phyloP scores from a whole-genome alignment of 2,113 vertebrate genomes.

The Elanoides forficatus region DNA sequence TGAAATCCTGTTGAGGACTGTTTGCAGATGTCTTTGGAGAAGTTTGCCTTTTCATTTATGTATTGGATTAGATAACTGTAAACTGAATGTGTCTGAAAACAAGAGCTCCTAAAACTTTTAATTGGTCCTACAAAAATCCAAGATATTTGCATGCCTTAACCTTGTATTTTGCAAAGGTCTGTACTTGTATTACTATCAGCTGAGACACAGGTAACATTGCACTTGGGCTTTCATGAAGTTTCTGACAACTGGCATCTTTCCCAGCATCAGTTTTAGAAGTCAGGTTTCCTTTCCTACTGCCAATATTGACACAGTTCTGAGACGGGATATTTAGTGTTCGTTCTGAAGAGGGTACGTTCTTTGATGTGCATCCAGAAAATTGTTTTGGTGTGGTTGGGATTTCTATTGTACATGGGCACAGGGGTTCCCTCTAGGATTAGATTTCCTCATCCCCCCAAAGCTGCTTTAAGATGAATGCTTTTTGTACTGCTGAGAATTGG shows the following conservation, averaged over 20 bases:
- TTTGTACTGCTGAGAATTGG: conserved; percentile 13
- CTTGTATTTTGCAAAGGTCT: background rate
- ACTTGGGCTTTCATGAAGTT: background rate
- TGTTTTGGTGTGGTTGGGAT: conserved; percentile 34
- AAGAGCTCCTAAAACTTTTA: background rate
- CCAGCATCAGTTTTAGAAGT: background rate
- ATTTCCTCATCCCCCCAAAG: conserved; percentile 40
- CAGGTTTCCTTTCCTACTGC: background rate
- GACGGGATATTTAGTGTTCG: background rate
- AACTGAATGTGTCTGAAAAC: background rate
- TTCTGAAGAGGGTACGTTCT: background rate
- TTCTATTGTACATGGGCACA: background rate
- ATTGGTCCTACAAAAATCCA: background rate
- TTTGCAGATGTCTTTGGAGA: background rate
- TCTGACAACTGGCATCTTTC: background rate
- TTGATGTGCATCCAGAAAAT: conserved; percentile 37
- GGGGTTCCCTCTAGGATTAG: conserved; percentile 16
- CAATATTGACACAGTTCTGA: background rate
- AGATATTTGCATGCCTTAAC: background rate
- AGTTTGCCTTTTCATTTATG: background rate
- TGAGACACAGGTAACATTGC: background rate
- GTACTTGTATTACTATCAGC: rapidly evolving
- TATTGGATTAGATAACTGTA: background rate
- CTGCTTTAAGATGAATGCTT: conserved; percentile 30
- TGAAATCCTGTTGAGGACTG: background rate